Base-by-base conservation (phyloP, 64 coral and sea anemone species). In the Dendronephthya gigantea region DNA sequence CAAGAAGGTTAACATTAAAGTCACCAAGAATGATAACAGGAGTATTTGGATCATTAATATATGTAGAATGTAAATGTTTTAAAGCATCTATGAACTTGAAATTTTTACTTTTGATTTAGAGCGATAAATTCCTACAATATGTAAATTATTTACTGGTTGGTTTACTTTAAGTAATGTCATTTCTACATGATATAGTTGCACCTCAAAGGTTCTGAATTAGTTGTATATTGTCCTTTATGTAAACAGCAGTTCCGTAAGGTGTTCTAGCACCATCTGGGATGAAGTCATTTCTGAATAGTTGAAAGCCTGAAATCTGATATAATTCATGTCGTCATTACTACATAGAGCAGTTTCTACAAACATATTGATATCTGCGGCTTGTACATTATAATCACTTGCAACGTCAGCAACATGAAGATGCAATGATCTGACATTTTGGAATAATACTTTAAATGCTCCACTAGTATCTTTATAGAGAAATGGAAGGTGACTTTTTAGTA, bases 291-390 rank as follows among this genome's bases (percentile, higher is more conserved):
- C 88, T 90, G 79, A 85, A 85, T 35, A 90, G 49, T n/a, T 70
- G 36, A 45, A 90, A 90, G 2, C 16, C 48, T 43, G 13, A 15
- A 15, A 85, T 74, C 50, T 90, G 5, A 56, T 85, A 90, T 33
- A n/a, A 76, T 6, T 38, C 58, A 90, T 81, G 22, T 32, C n/a
- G 32, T 90, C 83, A 76, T 56, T 75, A 68, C n/a, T 27, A 50
- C 88, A 90, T 36, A 90, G 48, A n/a, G 13, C 15, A 39, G 82
- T 84, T 23, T 85, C 83, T 10, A 90, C 88, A 90, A 90, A 90
- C 15, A 90, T 90, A 90, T 90, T 90, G 49, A 85, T 31, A 90
- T 90, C 83, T 34, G 83, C 59, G 10, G 88, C 83, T 85, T 90
- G 82, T 22, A 90, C 88, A 90, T 90, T 85, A 35, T 85, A 85